Percentiles rank a stretch among this genome's conserved stretches.
Evolutionary conservation across 2,797 vertebrate genomes (phyloP).

Genomic region (Arnoldichthys spilopterus): DNA sequence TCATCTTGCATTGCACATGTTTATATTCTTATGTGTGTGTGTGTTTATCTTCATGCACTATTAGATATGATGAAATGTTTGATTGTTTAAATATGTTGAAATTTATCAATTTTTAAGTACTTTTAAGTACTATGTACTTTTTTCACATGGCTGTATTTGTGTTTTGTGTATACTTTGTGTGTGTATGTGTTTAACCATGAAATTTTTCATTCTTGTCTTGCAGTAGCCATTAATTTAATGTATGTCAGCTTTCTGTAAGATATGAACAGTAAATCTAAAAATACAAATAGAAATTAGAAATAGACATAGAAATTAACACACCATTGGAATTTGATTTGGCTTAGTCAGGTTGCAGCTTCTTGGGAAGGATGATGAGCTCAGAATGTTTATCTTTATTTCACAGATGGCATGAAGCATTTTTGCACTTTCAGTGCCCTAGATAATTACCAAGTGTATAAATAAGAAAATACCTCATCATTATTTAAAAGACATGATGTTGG

Average conservation of each 20-base stretch:
- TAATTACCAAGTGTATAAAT: not conserved
- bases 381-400: constrained; percentile 53
- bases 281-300: no score
- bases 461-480: not conserved
- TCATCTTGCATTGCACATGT: not conserved
- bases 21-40: not conserved
- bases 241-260: not conserved
- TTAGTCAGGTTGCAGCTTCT: constrained; percentile 7
- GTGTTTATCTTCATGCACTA: no score
- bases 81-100: no score
- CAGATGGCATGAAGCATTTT: constrained; percentile 33
- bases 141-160: no score
- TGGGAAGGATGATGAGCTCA: constrained; percentile 12
- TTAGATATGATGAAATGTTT: no score
- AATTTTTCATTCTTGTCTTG: not conserved
- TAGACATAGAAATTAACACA: not conserved
- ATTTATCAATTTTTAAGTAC: no score
- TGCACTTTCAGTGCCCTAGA: constrained; percentile 5
- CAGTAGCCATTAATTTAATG: not conserved
- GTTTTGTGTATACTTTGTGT: no score
- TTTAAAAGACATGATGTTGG: not conserved
- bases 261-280: not conserved
- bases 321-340: not conserved
- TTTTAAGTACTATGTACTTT: no score
- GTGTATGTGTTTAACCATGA: not conserved